Evolutionary conservation across 1,140 invertebrate species (phyloP).

Genomic region (Drosophila willistoni): DNA sequence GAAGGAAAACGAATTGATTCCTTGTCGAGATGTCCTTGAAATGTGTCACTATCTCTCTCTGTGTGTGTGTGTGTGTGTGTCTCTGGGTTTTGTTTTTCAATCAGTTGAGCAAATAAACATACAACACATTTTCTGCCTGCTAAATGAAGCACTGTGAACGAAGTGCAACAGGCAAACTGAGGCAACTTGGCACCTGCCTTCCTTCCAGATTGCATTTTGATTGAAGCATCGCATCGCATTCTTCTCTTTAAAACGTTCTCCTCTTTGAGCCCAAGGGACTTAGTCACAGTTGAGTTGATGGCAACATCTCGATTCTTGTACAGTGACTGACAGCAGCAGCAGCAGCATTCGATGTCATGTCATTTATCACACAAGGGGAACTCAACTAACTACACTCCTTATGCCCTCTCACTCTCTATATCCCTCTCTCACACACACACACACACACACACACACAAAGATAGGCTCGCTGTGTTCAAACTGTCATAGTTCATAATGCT

Average conservation of each 20-base stretch:
- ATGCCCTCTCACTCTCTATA: no score
- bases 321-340: constrained; percentile 18
- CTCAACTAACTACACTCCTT: constrained; percentile 20
- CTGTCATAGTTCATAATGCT: no score
- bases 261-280: not conserved
- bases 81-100: not conserved
- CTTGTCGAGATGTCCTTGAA: constrained; percentile 3
- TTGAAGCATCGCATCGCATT: not conserved
- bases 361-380: constrained; percentile 40
- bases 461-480: no score
- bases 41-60: not conserved
- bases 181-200: not conserved
- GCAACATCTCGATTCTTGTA: constrained; percentile 5
- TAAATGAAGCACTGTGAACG: not conserved
- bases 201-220: constrained; percentile 5
- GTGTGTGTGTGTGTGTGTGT: not conserved
- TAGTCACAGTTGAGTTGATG: constrained; percentile 9
- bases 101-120: constrained; percentile 5
- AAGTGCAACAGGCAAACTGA: constrained; percentile 1
- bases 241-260: not conserved
- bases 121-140: not conserved
- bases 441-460: no score
- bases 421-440: no score
- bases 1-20: constrained; percentile 10
- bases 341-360: constrained; percentile 43